phyloP scores from a whole-genome alignment of 1,140 invertebrate genomes.

The Acromyrmex heyeri region DNA sequence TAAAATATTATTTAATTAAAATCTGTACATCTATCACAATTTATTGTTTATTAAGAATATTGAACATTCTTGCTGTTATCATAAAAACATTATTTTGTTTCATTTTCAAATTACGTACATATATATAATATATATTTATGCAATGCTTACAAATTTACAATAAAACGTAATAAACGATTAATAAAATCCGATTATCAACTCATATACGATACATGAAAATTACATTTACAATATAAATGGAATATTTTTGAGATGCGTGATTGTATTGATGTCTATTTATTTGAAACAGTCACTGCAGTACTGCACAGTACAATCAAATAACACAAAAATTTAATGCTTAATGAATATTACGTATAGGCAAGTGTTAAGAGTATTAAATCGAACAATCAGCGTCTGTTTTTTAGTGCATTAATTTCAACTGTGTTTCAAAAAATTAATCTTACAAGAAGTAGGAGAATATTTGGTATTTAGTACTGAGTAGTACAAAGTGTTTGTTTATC shows the following conservation, averaged over 20 bases:
- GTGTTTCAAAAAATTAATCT: too few species aligned
- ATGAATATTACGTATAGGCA: too few species aligned
- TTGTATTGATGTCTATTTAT: background rate
- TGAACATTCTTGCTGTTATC: background rate
- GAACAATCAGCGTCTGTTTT: too few species aligned
- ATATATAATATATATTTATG: background rate
- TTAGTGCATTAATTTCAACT: too few species aligned
- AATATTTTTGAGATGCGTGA: constrained; percentile 2
- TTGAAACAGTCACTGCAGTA: too few species aligned
- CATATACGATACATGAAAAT: background rate
- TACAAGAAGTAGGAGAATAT: too few species aligned
- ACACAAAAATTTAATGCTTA: too few species aligned
- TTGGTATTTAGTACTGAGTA: too few species aligned
- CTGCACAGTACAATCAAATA: too few species aligned
- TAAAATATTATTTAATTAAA: background rate
- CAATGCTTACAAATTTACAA: background rate
- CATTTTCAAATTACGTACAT: background rate
- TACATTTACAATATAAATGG: background rate
- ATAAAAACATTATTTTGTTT: background rate
- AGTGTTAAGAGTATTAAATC: too few species aligned
- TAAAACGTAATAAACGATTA: background rate
- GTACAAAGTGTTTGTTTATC: too few species aligned
- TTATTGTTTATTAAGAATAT: too few species aligned
- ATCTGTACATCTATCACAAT: background rate
- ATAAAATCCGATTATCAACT: background rate